Evolutionary conservation across 1,140 invertebrate genomes (phyloP).

Genomic region (Drosophila aff.): DNA sequence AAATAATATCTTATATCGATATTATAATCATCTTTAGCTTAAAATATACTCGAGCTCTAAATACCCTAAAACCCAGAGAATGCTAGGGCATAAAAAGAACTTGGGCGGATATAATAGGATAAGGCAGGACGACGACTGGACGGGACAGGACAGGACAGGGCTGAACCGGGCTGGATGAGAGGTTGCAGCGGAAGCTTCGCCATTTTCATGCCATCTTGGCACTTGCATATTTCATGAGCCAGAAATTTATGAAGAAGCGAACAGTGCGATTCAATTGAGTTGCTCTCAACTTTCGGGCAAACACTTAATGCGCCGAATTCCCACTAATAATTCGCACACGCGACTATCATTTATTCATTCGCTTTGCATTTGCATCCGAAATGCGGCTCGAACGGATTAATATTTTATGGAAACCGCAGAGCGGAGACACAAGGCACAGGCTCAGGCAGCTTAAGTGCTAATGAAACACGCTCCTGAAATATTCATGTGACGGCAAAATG

Average conservation of each 20-base stretch:
- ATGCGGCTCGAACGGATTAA: slow-evolving; percentile 60
- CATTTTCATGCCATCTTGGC: slow-evolving; percentile 75
- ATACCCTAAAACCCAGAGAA: background rate
- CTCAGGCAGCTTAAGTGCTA: slow-evolving; percentile 42
- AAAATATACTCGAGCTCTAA: no score
- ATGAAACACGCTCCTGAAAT: slow-evolving; percentile 36
- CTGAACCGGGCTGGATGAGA: slow-evolving; percentile 13
- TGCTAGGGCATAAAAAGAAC: slow-evolving; percentile 14
- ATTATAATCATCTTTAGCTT: background rate
- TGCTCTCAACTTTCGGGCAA: slow-evolving; percentile 11
- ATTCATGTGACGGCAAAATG: slow-evolving; percentile 35
- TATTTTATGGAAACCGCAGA: slow-evolving; percentile 60
- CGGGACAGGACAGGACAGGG: slow-evolving; percentile 4
- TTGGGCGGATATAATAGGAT: slow-evolving; percentile 65
- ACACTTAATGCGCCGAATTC: slow-evolving; percentile 30
- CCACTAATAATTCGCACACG: slow-evolving; percentile 42
- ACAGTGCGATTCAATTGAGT: slow-evolving; percentile 39
- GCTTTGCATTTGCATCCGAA: slow-evolving; percentile 43
- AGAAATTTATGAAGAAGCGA: slow-evolving; percentile 51
- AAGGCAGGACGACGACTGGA: slow-evolving; percentile 34
- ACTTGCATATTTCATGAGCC: slow-evolving; percentile 76
- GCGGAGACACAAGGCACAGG: slow-evolving; percentile 16
- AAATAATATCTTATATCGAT: no score
- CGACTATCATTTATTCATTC: slow-evolving; percentile 66
- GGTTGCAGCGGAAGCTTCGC: slow-evolving; percentile 66